Evolutionary conservation across 64 coral and sea anemone genomes (phyloP).

Genomic region (Actinia tenebrosa): DNA sequence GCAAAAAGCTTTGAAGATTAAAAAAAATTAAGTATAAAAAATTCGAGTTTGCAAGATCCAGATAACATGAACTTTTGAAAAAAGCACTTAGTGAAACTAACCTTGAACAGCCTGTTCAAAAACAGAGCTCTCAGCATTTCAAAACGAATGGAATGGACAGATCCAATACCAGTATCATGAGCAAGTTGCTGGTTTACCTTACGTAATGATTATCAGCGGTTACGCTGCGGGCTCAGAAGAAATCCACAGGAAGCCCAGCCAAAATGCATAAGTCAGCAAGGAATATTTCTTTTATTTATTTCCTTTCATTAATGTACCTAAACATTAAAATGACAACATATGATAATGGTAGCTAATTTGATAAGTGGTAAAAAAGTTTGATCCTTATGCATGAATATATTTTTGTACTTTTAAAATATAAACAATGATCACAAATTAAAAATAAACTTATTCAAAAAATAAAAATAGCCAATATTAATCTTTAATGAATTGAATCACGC

Average conservation of each 20-base stretch:
- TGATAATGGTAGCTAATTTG: no score
- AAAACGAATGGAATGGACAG: background rate
- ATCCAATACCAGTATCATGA: background rate
- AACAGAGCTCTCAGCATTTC: constrained; percentile 1
- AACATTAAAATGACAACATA: background rate
- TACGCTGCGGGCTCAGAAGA: background rate
- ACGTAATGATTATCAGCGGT: background rate
- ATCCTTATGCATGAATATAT: background rate
- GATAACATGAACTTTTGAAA: no score
- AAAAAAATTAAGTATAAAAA: background rate
- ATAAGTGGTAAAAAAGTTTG: no score
- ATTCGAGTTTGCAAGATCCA: background rate
- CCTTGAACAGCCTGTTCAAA: background rate
- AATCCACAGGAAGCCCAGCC: background rate
- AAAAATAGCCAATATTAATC: no score
- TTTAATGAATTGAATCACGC: no score
- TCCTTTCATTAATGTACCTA: background rate
- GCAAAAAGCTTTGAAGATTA: no score
- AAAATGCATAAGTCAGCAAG: background rate
- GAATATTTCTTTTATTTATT: background rate
- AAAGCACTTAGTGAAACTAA: background rate
- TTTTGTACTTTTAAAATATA: background rate
- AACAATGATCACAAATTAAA: no score
- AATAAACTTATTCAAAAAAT: no score
- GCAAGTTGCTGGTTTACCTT: background rate